Evolutionary conservation across 2,888 invertebrate species (phyloP).

Genomic region (Coelopa pilipes): DNA sequence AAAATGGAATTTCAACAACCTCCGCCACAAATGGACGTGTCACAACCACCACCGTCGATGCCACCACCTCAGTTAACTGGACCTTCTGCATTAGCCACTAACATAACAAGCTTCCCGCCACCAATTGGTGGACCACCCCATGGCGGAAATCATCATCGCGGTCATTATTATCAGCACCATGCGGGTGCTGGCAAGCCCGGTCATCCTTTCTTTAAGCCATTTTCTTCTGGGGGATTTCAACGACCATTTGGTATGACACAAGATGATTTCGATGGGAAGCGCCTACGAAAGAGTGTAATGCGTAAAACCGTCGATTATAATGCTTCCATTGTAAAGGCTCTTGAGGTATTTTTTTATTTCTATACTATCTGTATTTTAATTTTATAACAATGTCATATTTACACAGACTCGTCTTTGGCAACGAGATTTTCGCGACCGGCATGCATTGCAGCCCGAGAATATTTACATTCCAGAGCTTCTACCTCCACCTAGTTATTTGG

Average conservation of each 20-base stretch:
- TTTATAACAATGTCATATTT: neutral
- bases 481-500: conserved; percentile 93
- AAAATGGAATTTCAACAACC: conserved; percentile 42
- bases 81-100: conserved; percentile 60
- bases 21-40: conserved; percentile 56
- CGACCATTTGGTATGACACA: conserved; percentile 75
- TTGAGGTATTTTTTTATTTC: conserved; percentile 77
- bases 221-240: conserved; percentile 61
- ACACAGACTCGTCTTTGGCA: conserved; percentile 92
- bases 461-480: conserved; percentile 93
- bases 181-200: conserved; percentile 61
- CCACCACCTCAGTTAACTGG: conserved; percentile 61
- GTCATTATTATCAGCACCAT: conserved; percentile 61
- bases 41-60: conserved; percentile 60
- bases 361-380: neutral
- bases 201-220: conserved; percentile 65
- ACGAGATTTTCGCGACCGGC: conserved; percentile 87
- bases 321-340: conserved; percentile 89
- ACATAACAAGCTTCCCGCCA: conserved; percentile 56
- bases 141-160: conserved; percentile 50
- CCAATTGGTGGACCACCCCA: conserved; percentile 47
- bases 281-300: conserved; percentile 95
- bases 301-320: conserved; percentile 98
- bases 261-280: conserved; percentile 95
- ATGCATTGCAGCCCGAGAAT: conserved; percentile 92